Conservation (phyloP, 2,113 vertebrate genomes). For the Lycaon pictus region DNA sequence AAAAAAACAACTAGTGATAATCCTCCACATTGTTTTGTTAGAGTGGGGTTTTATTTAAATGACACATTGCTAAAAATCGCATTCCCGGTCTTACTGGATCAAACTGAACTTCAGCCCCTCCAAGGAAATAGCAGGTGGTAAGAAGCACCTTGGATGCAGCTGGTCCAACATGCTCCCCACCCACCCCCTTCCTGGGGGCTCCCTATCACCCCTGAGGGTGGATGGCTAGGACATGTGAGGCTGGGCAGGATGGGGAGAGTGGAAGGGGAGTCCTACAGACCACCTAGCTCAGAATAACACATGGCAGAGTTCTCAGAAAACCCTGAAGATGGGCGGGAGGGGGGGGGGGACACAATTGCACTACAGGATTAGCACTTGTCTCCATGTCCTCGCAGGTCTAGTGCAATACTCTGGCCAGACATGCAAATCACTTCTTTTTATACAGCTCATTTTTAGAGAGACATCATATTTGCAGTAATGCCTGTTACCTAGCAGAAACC, state of each 20-base stretch:
- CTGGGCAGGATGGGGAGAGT: neutral
- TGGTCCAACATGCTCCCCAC: fast-evolving
- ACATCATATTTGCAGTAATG: neutral
- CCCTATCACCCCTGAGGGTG: neutral
- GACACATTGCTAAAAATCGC: neutral
- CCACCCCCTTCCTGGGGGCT: fast-evolving
- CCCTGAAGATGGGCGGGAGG: fast-evolving
- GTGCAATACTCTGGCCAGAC: neutral
- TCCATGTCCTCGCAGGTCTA: neutral
- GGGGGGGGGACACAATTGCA: no score
- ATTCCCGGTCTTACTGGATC: neutral
- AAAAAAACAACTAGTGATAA: neutral
- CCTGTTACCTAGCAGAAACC: neutral
- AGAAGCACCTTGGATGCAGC: neutral
- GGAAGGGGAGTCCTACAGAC: no score
- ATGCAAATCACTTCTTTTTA: neutral
- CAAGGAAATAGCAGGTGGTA: neutral
- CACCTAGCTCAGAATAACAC: neutral
- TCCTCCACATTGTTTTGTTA: neutral
- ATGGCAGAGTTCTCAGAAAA: neutral
- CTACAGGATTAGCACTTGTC: fast-evolving
- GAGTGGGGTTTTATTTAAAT: neutral
- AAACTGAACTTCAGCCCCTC: neutral
- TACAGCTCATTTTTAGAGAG: fast-evolving
- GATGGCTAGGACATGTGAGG: neutral